Evolutionary conservation across 2,113 vertebrate species (phyloP).

Genomic region (Xenopus laevis): DNA sequence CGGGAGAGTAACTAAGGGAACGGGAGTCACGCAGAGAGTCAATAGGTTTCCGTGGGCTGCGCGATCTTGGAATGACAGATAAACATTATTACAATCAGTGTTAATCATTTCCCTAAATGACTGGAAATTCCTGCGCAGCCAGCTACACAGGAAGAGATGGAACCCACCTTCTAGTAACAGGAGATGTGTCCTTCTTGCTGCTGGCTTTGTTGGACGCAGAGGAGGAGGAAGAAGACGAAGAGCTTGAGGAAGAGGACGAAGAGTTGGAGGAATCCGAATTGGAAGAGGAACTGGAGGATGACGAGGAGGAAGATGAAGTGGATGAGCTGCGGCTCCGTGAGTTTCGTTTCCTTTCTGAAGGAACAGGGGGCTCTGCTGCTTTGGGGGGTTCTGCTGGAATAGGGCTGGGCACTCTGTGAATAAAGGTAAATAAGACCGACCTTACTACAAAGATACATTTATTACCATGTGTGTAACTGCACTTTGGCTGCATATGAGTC

Average conservation of each 20-base stretch:
- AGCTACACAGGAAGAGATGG: no score
- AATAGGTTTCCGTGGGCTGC: constrained; percentile 71
- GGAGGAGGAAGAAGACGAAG: constrained; percentile 55
- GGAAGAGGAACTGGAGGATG: constrained; percentile 22
- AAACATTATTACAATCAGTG: no score
- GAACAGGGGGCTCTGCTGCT: constrained; percentile 18
- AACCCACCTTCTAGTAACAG: constrained; percentile 57
- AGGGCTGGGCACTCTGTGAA: constrained; percentile 51
- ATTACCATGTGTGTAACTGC: no score
- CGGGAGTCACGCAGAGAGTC: constrained; percentile 83
- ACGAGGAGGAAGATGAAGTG: constrained; percentile 45
- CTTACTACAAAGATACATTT: no score
- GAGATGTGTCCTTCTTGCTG: constrained; percentile 58
- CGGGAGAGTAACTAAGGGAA: constrained; percentile 87
- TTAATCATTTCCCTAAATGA: no score
- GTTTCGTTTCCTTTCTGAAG: constrained; percentile 50
- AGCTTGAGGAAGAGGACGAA: constrained; percentile 49
- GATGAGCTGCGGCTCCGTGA: constrained; percentile 58
- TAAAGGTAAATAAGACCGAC: not conserved
- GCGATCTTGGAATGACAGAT: constrained; percentile 48
- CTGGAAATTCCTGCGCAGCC: no score
- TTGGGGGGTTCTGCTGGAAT: constrained; percentile 29
- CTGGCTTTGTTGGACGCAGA: constrained; percentile 52
- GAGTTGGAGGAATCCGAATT: constrained; percentile 38
- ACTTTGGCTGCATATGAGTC: no score